These are phyloP conservation scores for Cylloceria caligata DNA, from an alignment of 2,888 invertebrate species.

Conservation along the genomic window DNA sequence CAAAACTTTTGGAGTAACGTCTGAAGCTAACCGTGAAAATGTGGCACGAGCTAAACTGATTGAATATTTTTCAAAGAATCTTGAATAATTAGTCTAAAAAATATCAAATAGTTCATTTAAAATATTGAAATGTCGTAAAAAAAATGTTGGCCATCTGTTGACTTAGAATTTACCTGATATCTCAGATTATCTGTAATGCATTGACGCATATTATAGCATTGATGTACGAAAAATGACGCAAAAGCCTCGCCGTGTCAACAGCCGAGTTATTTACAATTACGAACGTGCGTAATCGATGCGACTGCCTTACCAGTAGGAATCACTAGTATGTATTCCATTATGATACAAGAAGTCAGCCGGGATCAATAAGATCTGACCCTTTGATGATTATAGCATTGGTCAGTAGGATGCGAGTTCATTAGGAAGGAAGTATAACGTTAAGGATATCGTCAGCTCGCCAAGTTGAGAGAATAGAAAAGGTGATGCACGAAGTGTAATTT, in stretches of 20 bases:
- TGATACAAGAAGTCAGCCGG: constrained; percentile 11
- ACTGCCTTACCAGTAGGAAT: constrained; percentile 6
- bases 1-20: too few species aligned
- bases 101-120: too few species aligned
- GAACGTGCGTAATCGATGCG: constrained; percentile 9
- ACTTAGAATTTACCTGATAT: background rate
- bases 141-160: too few species aligned
- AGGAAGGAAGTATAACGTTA: background rate
- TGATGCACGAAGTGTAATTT: background rate
- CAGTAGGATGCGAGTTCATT: background rate
- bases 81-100: too few species aligned
- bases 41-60: too few species aligned
- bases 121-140: background rate
- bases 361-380: constrained; percentile 48
- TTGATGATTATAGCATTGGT: constrained; percentile 55
- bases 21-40: too few species aligned
- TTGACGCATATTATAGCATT: background rate
- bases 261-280: constrained; percentile 30
- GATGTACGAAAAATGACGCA: background rate
- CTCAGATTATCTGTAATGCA: background rate
- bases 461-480: background rate
- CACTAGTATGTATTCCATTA: constrained; percentile 4
- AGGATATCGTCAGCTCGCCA: too few species aligned
- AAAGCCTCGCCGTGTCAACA: constrained; percentile 45
- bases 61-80: too few species aligned